Evolutionary conservation across 2,113 vertebrate species (phyloP), one percentile per base, ranked within the genome.

Genomic region (Eclectus roratus): DNA sequence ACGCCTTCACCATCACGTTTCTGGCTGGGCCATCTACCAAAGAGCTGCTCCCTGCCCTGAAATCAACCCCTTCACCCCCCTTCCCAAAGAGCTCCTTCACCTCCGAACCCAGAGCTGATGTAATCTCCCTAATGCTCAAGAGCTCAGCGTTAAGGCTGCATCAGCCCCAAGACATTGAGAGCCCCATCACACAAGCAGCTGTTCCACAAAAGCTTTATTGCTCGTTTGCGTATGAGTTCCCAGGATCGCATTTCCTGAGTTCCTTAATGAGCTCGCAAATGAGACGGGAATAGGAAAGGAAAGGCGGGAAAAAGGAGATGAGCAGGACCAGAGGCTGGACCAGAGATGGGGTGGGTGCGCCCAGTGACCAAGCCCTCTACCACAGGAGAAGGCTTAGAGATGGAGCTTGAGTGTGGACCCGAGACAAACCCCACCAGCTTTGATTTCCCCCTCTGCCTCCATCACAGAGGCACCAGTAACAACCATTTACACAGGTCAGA

Each of bases 201-300:
- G 97, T 78, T 97, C 96, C 2, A 93, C 96, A 95, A 91, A 95
- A 89, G 94, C 96, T 96, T 97, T 97, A 97, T 96, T 97, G 95
- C 96, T 94, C 68, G 64, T 94, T 96, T 95, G 94, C 47, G 6
- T 96, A 94, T 1, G 24, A 94, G 90, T 29, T 91, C 94, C 93
- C 94, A 95, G 91, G 80, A 94, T 88, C 86, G 11, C 96, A 97
- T 95, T 97, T 95, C 95, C 90, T 85, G 71, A 91, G 93, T 93
- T 93, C 46, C 93, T 93, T 97, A 97, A 97, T 92, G 96, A 97
- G 93, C 84, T 84, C 91, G 43, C 94, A 94, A 95, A 97, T 93
- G 95, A 96, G 96, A 96, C 95, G 93, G 88, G 88, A 94, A 97
- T 92, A 95, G 89, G 84, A 93, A 94, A 78, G 37, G 44, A 91